Evolutionary conservation across 1,140 invertebrate genomes (phyloP), one percentile per base, ranked within the genome.

Genomic region (Solenopsis invicta): DNA sequence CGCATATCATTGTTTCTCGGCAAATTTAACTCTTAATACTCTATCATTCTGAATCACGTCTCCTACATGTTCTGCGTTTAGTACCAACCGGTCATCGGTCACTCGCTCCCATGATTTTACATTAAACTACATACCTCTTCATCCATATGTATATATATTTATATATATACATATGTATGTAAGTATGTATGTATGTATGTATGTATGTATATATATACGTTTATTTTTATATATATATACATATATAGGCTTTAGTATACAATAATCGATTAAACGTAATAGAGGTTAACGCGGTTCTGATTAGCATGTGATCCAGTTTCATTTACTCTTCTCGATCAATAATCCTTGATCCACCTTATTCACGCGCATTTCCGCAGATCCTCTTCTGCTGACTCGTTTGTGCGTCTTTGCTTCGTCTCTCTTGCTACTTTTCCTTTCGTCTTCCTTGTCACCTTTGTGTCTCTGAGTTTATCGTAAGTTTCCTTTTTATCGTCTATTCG

Each of bases 211-310:
- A 75, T 78, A 78, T 72, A 56, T 87, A 80, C 2, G 56, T 18
- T 8, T 81, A 72, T 76, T 16, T 12, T 41, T 41, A 41, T 41
- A 41, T 59, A 21, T 59, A 24, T 59, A 16, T 67, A 48, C 75
- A 56, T 84, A 91, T 89, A 89, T 92, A 93, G 92, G 88, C 91
- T 94, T 94, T 93, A 94, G 92, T 94, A 93, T 84, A 94, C 95
- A 94, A 95, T 92, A 93, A 94, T 94, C 92, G 92, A 93, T 95
- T 95, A 95, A 95, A 95, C 92, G 93, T 95, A 95, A 95, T 93
- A 93, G 94, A 95, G 95, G 95, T 95, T 95, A 95, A 95, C 94
- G 94, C 94, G 95, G 94, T 95, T 95, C 95, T 94, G 95, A 95
- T 95, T 95, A 95, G 94, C 94, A 94, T 94, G 93, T 93, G 94